A percentile compares a stretch with the other conserved stretches of the same genome.
phyloP scores from a whole-genome alignment of 2,113 vertebrate genomes.

The Ovibos moschatus region DNA sequence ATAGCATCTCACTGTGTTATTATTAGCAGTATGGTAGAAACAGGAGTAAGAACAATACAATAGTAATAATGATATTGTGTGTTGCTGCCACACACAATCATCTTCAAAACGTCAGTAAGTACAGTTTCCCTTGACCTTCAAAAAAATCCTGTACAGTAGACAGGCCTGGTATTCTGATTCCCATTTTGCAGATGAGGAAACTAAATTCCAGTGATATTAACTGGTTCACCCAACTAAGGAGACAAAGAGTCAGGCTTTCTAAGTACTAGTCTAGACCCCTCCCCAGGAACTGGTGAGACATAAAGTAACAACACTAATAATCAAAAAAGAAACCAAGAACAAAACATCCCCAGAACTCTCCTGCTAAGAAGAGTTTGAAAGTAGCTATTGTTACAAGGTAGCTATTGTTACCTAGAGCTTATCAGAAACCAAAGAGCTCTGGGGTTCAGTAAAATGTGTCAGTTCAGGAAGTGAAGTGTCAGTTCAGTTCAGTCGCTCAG shows the following conservation, averaged over 20 bases:
- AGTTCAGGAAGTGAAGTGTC: not conserved
- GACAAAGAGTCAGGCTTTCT: not conserved
- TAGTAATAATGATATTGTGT: not conserved
- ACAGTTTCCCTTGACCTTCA: not conserved
- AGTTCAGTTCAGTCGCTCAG: too few species aligned
- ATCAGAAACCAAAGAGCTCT: not conserved
- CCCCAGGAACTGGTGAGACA: not conserved
- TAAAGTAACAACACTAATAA: not conserved
- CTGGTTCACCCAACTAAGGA: not conserved
- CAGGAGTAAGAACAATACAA: not conserved
- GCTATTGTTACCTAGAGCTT: not conserved
- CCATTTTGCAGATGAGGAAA: not conserved
- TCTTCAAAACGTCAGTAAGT: not conserved
- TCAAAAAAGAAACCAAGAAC: not conserved
- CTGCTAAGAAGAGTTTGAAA: not conserved
- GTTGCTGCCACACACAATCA: not conserved
- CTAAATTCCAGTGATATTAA: not conserved
- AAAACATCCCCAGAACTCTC: not conserved
- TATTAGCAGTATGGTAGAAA: not conserved
- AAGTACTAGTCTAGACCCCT: not conserved
- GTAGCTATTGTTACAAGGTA: not conserved
- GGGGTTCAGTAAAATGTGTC: not conserved
- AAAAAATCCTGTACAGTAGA: not conserved
- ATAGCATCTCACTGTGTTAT: not conserved
- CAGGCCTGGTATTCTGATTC: not conserved